phyloP scores from a whole-genome alignment of 2,113 vertebrate species.

The Speoplatyrhinus poulsoni region DNA sequence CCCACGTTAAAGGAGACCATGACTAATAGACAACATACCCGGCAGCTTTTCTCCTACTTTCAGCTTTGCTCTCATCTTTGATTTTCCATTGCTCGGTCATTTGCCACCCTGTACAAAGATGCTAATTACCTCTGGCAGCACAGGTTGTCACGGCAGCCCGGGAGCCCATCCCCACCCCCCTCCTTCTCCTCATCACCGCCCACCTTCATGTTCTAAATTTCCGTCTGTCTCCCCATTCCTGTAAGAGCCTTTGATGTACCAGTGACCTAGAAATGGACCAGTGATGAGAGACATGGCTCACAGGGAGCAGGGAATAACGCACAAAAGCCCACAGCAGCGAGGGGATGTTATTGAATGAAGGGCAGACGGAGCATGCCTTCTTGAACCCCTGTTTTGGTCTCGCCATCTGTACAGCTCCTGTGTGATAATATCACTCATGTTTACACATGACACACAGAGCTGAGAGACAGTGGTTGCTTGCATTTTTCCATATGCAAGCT shows the following conservation, averaged over 20 bases:
- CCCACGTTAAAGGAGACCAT: conserved; percentile 13
- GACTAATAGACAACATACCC: conserved; percentile 16
- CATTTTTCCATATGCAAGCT: too few relatives aligned
- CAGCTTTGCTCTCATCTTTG: conserved; percentile 37
- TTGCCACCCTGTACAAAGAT: conserved; percentile 46
- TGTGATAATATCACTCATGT: too few relatives aligned
- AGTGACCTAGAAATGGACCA: conserved; percentile 49
- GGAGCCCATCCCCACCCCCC: conserved; percentile 29
- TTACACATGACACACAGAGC: too few relatives aligned
- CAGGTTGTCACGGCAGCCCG: conserved; percentile 49
- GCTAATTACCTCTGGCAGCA: conserved; percentile 65
- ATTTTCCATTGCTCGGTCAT: conserved; percentile 60
- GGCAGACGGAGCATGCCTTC: conserved; percentile 10
- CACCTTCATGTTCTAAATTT: conserved; percentile 36
- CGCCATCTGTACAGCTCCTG: not conserved
- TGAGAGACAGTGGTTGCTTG: too few relatives aligned
- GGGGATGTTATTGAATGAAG: conserved; percentile 12
- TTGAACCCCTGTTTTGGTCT: conserved; percentile 5
- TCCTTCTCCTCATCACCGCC: conserved; percentile 48
- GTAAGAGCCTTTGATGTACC: conserved; percentile 74
- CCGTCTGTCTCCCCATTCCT: conserved; percentile 30
- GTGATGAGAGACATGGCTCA: conserved; percentile 31
- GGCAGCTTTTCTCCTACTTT: conserved; percentile 11
- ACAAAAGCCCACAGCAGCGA: conserved; percentile 1
- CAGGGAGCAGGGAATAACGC: conserved; percentile 2